Evolutionary conservation across 2,113 vertebrate species (phyloP).

Genomic region (Mugil cephalus): DNA sequence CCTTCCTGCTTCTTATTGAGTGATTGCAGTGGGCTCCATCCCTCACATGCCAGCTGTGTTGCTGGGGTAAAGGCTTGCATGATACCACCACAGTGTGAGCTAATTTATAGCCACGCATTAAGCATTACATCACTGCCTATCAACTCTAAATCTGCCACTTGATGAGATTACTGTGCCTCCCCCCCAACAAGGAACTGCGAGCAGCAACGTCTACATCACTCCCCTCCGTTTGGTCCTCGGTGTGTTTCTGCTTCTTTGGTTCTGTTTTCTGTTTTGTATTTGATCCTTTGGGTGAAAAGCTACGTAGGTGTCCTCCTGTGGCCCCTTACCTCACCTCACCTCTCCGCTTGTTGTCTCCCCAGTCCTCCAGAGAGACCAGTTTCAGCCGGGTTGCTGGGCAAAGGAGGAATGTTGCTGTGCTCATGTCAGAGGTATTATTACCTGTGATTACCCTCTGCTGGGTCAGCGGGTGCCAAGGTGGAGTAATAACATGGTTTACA

Average conservation of each 20-base stretch:
- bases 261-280: background rate
- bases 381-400: constrained; percentile 12
- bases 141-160: constrained; percentile 69
- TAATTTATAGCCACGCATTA: constrained; percentile 74
- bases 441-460: constrained; percentile 18
- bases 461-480: background rate
- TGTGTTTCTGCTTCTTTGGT: constrained; percentile 1
- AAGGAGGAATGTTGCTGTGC: constrained; percentile 16
- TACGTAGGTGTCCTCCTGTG: background rate
- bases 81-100: constrained; percentile 18
- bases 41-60: constrained; percentile 11
- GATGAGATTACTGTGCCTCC: constrained; percentile 37
- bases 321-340: background rate
- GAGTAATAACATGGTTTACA: background rate
- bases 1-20: constrained; percentile 17
- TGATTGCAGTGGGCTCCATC: constrained; percentile 37
- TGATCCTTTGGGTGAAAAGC: background rate
- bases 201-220: constrained; percentile 6
- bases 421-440: constrained; percentile 20
- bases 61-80: constrained; percentile 28
- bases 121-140: constrained; percentile 68
- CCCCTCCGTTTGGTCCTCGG: background rate
- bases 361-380: background rate
- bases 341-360: background rate
- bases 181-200: background rate